phyloP scores from a whole-genome alignment of 2,888 invertebrate species.

The Hyalella azteca region DNA sequence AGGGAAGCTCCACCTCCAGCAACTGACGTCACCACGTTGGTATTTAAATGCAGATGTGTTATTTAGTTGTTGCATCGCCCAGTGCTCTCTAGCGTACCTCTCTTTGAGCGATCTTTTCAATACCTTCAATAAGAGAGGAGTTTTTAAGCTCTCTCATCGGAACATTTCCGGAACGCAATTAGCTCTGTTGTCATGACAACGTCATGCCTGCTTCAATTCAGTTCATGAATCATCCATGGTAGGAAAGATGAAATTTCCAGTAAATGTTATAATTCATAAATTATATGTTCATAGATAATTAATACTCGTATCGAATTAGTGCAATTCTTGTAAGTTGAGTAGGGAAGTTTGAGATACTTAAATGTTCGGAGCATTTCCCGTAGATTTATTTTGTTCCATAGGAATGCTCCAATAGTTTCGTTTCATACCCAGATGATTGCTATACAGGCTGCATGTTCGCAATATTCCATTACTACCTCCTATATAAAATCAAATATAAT shows the following conservation, averaged over 20 bases:
- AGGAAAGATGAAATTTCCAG: too few species aligned
- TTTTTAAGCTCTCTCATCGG: slow-evolving; percentile 18
- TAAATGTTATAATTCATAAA: too few species aligned
- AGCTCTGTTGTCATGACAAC: slow-evolving; percentile 21
- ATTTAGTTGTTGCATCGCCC: slow-evolving; percentile 33
- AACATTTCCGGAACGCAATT: slow-evolving; percentile 11
- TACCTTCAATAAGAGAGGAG: slow-evolving; percentile 14
- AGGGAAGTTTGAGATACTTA: neutral
- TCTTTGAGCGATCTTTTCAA: too few species aligned
- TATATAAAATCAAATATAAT: too few species aligned
- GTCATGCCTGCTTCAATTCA: neutral
- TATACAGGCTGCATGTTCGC: too few species aligned
- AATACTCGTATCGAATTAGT: too few species aligned
- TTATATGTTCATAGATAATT: too few species aligned
- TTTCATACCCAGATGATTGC: too few species aligned
- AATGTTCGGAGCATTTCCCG: neutral
- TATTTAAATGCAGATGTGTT: slow-evolving; percentile 41
- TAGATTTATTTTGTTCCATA: neutral
- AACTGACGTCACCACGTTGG: slow-evolving; percentile 11
- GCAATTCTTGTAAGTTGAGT: too few species aligned
- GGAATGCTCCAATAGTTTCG: too few species aligned
- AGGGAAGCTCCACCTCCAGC: slow-evolving; percentile 1
- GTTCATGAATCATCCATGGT: slow-evolving; percentile 7
- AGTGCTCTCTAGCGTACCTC: slow-evolving; percentile 24
- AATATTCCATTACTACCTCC: too few species aligned